Base-by-base conservation (phyloP, 2,113 vertebrate genomes). In the Platichthys stellatus region DNA sequence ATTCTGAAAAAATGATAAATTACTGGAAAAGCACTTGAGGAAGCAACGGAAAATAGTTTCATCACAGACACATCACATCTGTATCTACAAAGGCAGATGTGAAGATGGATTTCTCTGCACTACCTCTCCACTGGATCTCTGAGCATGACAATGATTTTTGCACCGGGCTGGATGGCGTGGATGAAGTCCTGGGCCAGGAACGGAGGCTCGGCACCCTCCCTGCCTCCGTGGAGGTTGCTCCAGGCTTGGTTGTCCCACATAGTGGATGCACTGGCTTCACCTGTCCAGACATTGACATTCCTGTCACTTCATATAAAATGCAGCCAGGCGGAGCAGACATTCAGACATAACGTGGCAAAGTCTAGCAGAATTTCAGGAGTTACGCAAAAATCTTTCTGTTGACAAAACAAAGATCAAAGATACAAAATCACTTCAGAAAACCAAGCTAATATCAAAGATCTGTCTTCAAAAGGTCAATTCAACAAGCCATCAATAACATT, bases 231-330 rank as follows among this genome's bases (percentile, higher is more conserved):
- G 72, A 97, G 94, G 90, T 96, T 96, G 58, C 93, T 92, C 97
- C 96, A 97, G 31, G 95, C 96, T 0, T 97, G 96, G 93, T 98
- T 99, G 86, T 99, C 98, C 98, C 98, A 99, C 97, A 98, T 97
- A 0, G 97, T 98, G 0, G 98, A 99, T 63, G 96, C 96, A 7
- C 98, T 99, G 86, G 97, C 97, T 83, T 99, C 98, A 71, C 97
- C 98, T 99, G 88, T 70, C 49, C 75, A 65, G 76, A 60, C 53
- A 80, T 56, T 51, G 63, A 65, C 11, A 72, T 38, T 56, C 57
- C 40, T 43, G 40, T 66, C 11, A 65, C 38, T 58, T 18, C 59
- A 80, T 78, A 77, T 59, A 7, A 58, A 76, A 71, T 72, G 21
- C 40, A 72, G 31, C 0, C 1, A 24, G n/a, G 18, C 1, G 3